Conservation (phyloP, 2,113 vertebrate genomes). For the Lepus timidus region DNA sequence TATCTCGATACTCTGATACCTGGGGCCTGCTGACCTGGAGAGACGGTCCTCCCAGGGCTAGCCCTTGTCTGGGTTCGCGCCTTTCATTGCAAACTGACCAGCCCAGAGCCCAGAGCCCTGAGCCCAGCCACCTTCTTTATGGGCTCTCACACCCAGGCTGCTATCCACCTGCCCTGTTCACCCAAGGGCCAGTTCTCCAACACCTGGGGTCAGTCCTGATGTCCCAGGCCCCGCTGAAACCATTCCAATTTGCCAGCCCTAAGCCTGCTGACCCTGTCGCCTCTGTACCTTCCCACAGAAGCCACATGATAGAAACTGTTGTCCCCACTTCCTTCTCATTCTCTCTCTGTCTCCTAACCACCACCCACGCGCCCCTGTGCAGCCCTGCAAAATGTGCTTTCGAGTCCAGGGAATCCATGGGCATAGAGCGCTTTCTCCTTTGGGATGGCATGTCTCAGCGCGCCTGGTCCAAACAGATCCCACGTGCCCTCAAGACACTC, state of each 20-base stretch:
- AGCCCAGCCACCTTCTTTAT: background rate
- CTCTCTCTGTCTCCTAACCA: background rate
- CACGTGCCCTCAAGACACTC: background rate
- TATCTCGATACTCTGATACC: background rate
- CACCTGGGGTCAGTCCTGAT: background rate
- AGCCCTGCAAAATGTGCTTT: background rate
- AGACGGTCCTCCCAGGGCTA: background rate
- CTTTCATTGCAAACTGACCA: background rate
- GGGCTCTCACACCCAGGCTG: rapidly evolving
- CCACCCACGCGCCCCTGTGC: background rate
- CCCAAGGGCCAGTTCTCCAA: too few relatives aligned
- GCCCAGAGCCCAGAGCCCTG: background rate
- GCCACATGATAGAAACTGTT: too few relatives aligned
- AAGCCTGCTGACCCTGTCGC: background rate
- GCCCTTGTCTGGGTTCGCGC: background rate
- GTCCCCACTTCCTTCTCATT: rapidly evolving
- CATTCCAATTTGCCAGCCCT: background rate
- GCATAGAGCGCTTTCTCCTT: too few relatives aligned
- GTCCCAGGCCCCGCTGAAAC: background rate
- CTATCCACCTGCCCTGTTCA: background rate
- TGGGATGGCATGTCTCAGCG: background rate
- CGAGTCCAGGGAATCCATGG: too few relatives aligned
- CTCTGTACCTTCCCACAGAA: background rate
- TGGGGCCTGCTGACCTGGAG: background rate
- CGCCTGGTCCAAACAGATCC: background rate